Evolutionary conservation across 2,888 invertebrate genomes (phyloP).

Genomic region (Drosophila percnosoma): DNA sequence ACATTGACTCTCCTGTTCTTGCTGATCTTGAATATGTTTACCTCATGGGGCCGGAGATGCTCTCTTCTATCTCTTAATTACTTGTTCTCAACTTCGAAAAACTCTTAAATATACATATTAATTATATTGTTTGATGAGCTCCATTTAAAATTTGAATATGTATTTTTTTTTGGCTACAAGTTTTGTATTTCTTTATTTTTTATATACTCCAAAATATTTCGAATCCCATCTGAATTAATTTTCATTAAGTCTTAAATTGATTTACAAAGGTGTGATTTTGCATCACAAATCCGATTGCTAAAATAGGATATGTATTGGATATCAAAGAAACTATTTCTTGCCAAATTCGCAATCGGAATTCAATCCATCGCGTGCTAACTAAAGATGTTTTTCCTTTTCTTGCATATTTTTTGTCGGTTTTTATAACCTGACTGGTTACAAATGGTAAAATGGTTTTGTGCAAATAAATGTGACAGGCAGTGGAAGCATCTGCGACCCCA

Average conservation of each 20-base stretch:
- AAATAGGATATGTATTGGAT: not conserved
- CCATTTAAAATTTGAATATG: not conserved
- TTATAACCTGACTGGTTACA: no score
- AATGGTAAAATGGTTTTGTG: no score
- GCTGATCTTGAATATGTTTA: not conserved
- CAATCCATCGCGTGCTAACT: not conserved
- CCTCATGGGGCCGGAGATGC: not conserved
- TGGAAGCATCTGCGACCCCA: no score
- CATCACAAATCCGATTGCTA: not conserved
- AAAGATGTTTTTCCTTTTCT: not conserved
- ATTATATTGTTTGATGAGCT: not conserved
- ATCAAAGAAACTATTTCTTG: not conserved
- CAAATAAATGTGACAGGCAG: no score
- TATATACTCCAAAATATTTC: not conserved
- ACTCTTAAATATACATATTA: not conserved
- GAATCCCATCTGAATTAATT: no score
- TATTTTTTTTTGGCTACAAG: not conserved
- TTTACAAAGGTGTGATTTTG: not conserved
- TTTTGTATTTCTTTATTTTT: not conserved
- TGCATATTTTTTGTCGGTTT: not conserved
- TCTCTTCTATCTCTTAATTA: not conserved
- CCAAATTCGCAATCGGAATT: slow-evolving; percentile 10
- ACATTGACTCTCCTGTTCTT: not conserved
- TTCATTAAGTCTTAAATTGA: no score
- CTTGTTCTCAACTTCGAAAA: rapidly evolving